Percentiles rank a stretch among this genome's conserved stretches.
Evolutionary conservation across 2,888 invertebrate species (phyloP).

Genomic region (Nemotelus pantherinus): DNA sequence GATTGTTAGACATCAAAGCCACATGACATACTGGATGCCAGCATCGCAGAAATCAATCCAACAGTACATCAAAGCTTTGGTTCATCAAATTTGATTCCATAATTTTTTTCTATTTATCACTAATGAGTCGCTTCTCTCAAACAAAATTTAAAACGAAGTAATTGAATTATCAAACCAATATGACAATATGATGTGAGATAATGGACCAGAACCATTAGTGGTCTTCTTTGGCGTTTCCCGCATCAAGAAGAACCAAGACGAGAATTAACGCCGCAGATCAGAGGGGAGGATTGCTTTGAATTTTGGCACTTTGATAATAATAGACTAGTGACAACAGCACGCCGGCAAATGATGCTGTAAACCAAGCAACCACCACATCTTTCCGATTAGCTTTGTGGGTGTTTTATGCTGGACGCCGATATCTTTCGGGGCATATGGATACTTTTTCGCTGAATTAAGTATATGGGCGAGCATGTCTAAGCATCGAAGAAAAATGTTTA

Average conservation of each 20-base stretch:
- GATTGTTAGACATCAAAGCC: no score
- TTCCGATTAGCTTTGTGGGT: conserved; percentile 5
- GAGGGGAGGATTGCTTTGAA: no score
- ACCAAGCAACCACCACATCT: neutral
- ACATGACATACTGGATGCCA: no score
- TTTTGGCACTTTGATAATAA: no score
- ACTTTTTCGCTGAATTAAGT: conserved; percentile 8
- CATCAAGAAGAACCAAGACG: no score
- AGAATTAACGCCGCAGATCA: no score
- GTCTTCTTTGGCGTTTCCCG: neutral
- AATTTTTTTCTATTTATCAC: neutral
- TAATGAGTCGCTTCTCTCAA: neutral
- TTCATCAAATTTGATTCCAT: no score
- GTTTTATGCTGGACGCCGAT: neutral
- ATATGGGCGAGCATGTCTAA: neutral
- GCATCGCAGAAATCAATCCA: no score
- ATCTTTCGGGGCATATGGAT: conserved; percentile 22
- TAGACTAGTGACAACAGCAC: neutral
- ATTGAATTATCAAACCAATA: conserved; percentile 41
- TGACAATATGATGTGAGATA: conserved; percentile 43
- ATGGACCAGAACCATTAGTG: conserved; percentile 38
- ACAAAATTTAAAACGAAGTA: conserved; percentile 25
- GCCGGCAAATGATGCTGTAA: conserved; percentile 10
- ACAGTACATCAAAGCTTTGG: no score
- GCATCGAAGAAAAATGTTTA: neutral